Base-by-base conservation (phyloP, 2,888 invertebrate genomes). In the Patella ulyssiponensis region DNA sequence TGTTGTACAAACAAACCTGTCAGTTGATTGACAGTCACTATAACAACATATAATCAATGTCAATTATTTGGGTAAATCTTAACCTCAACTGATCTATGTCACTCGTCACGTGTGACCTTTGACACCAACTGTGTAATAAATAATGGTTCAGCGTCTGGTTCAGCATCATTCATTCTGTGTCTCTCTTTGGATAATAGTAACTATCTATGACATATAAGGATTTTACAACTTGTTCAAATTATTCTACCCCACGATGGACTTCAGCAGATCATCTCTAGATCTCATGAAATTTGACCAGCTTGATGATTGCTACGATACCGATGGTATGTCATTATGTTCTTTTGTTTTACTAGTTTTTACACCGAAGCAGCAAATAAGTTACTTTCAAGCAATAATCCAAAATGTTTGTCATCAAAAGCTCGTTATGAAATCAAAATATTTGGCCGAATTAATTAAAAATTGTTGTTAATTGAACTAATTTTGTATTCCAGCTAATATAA, bases 1-100 rank as follows among this genome's bases (percentile, higher is more conserved):
- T 7, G 44, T 44, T 44, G 7, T 44, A 44, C 44, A 44, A 44
- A 44, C 44, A 44, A 44, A 44, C 44, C 44, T 44, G 44, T 44
- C 44, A 44, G 44, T 44, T 44, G 44, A 44, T 44, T 44, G 44
- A 44, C 44, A 44, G 44, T 44, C 44, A 44, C 44, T 44, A 44
- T 44, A 64, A 64, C 58, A 64, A 64, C n/a, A 64, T 9, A n/a
- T 64, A 64, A 64, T 64, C 58, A 64, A 64, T 64, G 58, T 64
- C 58, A 64, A n/a, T 64, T 64, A 64, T 20, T 17, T 64, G 20
- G 11, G 20, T 9, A 20, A 64, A 14, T 64, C 2, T 64, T 15
- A 20, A 64, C 58, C 20, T 64, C 17, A 64, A 64, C 0, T 44
- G 44, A 44, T 44, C 44, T 0, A n/a, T 23, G 64, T 14, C 64